Percentiles rank a stretch among this genome's conserved stretches.
Conservation (phyloP, 2,797 vertebrate genomes). For the Pristis pectinata region DNA sequence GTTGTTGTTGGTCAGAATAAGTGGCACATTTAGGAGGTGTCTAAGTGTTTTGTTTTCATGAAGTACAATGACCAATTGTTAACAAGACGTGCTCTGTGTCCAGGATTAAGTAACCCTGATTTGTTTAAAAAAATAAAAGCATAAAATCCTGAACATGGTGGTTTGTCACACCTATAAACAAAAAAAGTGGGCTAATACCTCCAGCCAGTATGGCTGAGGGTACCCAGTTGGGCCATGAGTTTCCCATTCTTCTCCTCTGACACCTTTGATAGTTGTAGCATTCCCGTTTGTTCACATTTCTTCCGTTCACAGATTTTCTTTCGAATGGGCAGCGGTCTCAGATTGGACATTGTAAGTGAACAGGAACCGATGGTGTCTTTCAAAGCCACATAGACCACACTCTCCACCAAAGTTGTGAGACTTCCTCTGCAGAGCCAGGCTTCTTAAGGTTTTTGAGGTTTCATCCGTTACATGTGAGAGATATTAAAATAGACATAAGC, state of each 20-base stretch:
- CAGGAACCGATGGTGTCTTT: not conserved
- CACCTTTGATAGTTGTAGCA: not conserved
- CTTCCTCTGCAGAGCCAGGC: no score
- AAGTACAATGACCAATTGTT: no score
- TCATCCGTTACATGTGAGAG: no score
- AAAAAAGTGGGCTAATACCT: not conserved
- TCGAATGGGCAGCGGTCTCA: not conserved
- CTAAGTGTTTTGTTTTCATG: no score
- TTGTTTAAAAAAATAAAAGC: not conserved
- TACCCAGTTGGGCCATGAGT: not conserved
- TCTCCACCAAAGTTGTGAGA: not conserved
- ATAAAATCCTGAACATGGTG: not conserved
- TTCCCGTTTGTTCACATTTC: not conserved
- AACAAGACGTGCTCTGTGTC: not conserved
- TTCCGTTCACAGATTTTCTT: not conserved
- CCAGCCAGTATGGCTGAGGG: not conserved
- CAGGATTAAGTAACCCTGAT: not conserved
- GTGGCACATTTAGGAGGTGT: not conserved
- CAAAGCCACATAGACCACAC: not conserved
- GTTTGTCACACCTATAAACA: not conserved
- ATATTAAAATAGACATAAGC: not conserved
- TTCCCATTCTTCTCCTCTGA: not conserved
- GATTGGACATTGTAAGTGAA: not conserved
- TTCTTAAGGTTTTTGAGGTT: no score
- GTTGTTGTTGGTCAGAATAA: not conserved